Evolutionary conservation across 1,140 invertebrate species (phyloP).

Genomic region (Cecropterus lyciades): DNA sequence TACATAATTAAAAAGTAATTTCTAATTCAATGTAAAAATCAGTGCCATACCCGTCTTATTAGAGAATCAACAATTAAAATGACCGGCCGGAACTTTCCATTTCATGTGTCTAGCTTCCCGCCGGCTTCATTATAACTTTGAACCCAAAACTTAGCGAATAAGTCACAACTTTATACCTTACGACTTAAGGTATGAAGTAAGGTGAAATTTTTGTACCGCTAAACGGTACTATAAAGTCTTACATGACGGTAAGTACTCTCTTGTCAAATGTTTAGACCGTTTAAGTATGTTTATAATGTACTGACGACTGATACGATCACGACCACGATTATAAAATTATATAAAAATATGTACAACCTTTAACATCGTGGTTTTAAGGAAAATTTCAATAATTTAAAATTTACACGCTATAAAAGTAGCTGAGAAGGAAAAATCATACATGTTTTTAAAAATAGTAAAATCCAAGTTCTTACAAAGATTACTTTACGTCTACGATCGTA

Average conservation of each 20-base stretch:
- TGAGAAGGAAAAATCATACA: too few species aligned
- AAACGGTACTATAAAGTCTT: slow-evolving; percentile 26
- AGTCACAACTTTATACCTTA: not conserved
- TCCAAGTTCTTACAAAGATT: too few species aligned
- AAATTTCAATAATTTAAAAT: too few species aligned
- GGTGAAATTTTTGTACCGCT: slow-evolving; percentile 4
- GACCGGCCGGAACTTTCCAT: slow-evolving; percentile 11
- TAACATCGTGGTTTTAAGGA: too few species aligned
- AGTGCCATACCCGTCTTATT: slow-evolving; percentile 3
- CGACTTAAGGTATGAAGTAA: not conserved
- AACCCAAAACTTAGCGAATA: not conserved
- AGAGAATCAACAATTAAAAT: slow-evolving; percentile 16
- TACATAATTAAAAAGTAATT: not conserved
- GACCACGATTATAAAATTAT: too few species aligned
- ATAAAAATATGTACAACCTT: too few species aligned
- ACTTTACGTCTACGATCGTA: too few species aligned
- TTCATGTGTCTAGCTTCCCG: slow-evolving; percentile 19
- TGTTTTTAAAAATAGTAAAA: too few species aligned
- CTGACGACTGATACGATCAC: not conserved
- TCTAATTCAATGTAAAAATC: not conserved
- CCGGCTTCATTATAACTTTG: slow-evolving; percentile 21
- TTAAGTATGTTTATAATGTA: not conserved
- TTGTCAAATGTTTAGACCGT: slow-evolving; percentile 22
- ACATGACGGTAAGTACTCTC: slow-evolving; percentile 27
- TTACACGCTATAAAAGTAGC: too few species aligned